A percentile compares a stretch with the other conserved stretches of the same genome.
Conservation (phyloP, 2,797 vertebrate genomes). For the Fratercula arctica region DNA sequence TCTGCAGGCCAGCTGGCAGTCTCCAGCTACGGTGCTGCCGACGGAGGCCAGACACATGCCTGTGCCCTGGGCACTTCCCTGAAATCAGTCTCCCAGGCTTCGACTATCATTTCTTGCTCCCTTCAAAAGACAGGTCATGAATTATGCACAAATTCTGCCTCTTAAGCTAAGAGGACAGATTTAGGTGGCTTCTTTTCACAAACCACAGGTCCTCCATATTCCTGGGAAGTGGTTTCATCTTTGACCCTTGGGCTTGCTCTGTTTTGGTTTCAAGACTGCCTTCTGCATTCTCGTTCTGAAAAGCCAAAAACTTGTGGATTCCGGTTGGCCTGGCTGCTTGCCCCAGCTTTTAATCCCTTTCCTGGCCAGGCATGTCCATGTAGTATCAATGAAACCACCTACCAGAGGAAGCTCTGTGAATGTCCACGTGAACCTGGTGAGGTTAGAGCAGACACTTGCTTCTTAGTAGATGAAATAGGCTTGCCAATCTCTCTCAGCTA, state of each 20-base stretch:
- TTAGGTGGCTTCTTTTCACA: not conserved
- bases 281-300: not conserved
- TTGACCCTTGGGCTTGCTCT: not conserved
- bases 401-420: not conserved
- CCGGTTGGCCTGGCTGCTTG: not conserved
- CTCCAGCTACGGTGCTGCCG: not conserved
- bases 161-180: not conserved
- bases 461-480: not conserved
- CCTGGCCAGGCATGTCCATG: not conserved
- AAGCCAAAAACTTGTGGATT: not conserved
- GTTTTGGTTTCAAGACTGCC: not conserved
- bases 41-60: not conserved
- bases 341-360: not conserved
- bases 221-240: not conserved
- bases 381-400: not conserved
- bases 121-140: not conserved
- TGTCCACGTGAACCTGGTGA: not conserved
- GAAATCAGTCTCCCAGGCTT: not conserved
- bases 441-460: not conserved
- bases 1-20: not conserved
- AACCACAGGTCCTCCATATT: not conserved
- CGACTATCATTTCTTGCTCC: not conserved
- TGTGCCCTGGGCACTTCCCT: not conserved
- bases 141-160: not conserved
- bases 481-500: not conserved